Evolutionary conservation across 1,140 invertebrate genomes (phyloP), one percentile per base, ranked within the genome.

Genomic region (Physella acuta): DNA sequence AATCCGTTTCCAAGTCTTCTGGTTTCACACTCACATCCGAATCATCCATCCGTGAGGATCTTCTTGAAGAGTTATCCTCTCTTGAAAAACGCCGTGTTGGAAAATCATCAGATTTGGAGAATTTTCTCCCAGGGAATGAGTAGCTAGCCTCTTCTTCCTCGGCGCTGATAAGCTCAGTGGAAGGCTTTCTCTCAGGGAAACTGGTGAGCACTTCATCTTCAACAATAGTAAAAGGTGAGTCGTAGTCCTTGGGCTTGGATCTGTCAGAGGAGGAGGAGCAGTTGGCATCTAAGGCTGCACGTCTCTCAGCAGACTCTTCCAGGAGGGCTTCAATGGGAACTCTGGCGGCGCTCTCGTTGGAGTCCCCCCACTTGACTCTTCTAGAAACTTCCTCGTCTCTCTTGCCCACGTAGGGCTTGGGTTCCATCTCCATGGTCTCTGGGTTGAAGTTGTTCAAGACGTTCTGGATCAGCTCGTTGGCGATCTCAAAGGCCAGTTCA

Each of bases 1-100:
- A 82, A 44, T 81, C 80, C 1, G 81, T 82, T 69, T 82, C 81
- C 5, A 82, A 36, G 24, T 76, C 68, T 44, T 72, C 55, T n/a
- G 34, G 55, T 20, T 28, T 36, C 5, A 67, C 36, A 1, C 53
- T 17, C 44, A 67, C 30, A 36, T 51, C 56, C 4, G 55, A 5
- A 28, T 60, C 56, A 33, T 60, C 39, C n/a, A 60, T 5, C 28
- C 37, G 14, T 26, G 55, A 59, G n/a, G 66, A 68, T 16, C 56
- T 28, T 8, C 66, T 14, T 1, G 55, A 60, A n/a, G 33, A 17
- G 20, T 5, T 26, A 0, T 68, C 66, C 14, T 68, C 66, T 28
- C 66, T 33, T 2, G 66, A 68, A 26, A 68, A 68, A 16, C 66
- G 26, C 33, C 66, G 34, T 30, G 26, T 20, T 33, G 66, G 66